phyloP scores from a whole-genome alignment of 2,113 vertebrate genomes.

The Promerops cafer region DNA sequence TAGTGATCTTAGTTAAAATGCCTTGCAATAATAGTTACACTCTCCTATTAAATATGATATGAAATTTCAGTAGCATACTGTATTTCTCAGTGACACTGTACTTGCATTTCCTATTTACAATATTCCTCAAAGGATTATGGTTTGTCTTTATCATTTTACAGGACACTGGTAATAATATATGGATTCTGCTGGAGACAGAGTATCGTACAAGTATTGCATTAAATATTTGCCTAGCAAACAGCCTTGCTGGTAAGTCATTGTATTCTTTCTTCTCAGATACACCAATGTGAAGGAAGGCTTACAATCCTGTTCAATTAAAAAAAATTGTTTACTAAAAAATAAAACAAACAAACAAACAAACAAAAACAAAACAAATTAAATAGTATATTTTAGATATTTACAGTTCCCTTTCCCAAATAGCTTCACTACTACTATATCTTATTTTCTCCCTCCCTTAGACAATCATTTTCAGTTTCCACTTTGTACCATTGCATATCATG shows the following conservation, averaged over 20 bases:
- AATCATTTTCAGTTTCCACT: neutral
- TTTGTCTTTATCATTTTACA: neutral
- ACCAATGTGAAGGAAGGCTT: neutral
- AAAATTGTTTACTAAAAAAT: neutral
- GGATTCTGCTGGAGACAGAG: neutral
- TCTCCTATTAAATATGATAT: neutral
- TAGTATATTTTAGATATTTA: neutral
- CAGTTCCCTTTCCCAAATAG: neutral
- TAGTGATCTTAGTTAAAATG: neutral
- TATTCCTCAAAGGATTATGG: neutral
- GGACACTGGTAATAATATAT: neutral
- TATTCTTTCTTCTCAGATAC: neutral
- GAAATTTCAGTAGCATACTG: neutral
- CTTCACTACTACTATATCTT: neutral
- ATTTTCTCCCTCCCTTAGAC: neutral
- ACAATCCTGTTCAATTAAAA: neutral
- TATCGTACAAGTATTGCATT: neutral
- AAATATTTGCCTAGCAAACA: neutral
- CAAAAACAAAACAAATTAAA: neutral
- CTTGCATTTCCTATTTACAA: neutral
- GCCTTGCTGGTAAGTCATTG: neutral
- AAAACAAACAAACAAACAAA: neutral
- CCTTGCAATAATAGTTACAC: neutral
- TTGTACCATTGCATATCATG: neutral
- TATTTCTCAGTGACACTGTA: neutral